Percentiles rank a stretch among this genome's conserved stretches.
Conservation (phyloP, 2,888 invertebrate species). For the Sicus ferrugineus region DNA sequence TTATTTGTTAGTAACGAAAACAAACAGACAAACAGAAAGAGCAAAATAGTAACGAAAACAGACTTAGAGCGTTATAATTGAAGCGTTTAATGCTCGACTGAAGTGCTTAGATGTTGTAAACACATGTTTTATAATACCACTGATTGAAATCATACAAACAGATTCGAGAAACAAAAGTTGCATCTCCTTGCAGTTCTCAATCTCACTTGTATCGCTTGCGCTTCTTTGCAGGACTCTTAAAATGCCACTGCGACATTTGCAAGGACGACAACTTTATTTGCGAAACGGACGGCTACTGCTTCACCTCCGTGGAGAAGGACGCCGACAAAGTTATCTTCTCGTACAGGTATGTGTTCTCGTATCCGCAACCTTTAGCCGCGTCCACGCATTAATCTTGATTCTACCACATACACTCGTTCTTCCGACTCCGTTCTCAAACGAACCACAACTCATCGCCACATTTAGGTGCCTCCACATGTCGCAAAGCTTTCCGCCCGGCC, state of each 20-base stretch:
- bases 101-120: not conserved
- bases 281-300: constrained; percentile 89
- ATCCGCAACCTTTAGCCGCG: not conserved
- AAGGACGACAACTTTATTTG: constrained; percentile 79
- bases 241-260: constrained; percentile 86
- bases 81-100: not conserved
- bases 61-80: not conserved
- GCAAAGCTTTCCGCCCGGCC: constrained; percentile 62
- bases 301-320: constrained; percentile 74
- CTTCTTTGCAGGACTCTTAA: constrained; percentile 64
- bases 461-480: constrained; percentile 61
- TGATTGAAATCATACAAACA: no score
- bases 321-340: constrained; percentile 66
- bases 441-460: constrained; percentile 5
- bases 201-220: not conserved
- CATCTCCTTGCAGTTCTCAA: not conserved
- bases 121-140: not conserved
- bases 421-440: constrained; percentile 9
- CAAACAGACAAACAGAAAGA: not conserved
- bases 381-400: not conserved
- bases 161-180: not conserved
- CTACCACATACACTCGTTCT: not conserved
- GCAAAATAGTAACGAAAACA: not conserved
- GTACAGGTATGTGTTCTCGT: constrained; percentile 74
- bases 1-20: not conserved